phyloP scores from a whole-genome alignment of 92 coral and sea anemone species.

The Isaurus tuberculatus region DNA sequence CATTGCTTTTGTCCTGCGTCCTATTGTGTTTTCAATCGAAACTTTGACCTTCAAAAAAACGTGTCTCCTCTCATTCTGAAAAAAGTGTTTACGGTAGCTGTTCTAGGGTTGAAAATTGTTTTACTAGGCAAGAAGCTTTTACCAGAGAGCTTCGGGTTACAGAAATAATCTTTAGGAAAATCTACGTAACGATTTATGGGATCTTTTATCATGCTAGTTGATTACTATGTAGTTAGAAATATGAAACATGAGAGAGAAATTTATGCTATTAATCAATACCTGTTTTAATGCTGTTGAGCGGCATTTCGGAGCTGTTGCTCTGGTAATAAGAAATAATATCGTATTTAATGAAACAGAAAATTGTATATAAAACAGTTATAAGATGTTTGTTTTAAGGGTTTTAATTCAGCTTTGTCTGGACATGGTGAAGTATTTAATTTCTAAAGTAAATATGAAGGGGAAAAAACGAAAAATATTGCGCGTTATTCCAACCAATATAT shows the following conservation, averaged over 20 bases:
- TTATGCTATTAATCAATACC: conserved; percentile 15
- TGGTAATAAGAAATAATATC: conserved; percentile 11
- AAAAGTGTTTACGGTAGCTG: conserved; percentile 7
- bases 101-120: background rate
- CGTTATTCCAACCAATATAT: too few species aligned
- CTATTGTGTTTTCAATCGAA: background rate
- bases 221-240: conserved; percentile 17
- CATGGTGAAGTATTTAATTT: too few species aligned
- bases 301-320: conserved; percentile 45
- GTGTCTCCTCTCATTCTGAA: background rate
- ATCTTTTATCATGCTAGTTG: background rate
- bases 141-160: background rate
- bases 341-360: conserved; percentile 29
- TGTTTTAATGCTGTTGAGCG: conserved; percentile 38
- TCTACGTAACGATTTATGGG: background rate
- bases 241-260: conserved; percentile 11
- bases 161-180: background rate
- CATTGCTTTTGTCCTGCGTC: too few species aligned
- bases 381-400: conserved; percentile 6
- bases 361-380: conserved; percentile 15
- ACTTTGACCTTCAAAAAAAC: background rate
- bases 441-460: too few species aligned
- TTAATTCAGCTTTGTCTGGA: background rate
- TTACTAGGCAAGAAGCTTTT: background rate
- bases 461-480: too few species aligned